These are phyloP conservation scores for Hemibagrus wyckioides DNA, from an alignment of 2,113 vertebrate species.

Conservation along the genomic window DNA sequence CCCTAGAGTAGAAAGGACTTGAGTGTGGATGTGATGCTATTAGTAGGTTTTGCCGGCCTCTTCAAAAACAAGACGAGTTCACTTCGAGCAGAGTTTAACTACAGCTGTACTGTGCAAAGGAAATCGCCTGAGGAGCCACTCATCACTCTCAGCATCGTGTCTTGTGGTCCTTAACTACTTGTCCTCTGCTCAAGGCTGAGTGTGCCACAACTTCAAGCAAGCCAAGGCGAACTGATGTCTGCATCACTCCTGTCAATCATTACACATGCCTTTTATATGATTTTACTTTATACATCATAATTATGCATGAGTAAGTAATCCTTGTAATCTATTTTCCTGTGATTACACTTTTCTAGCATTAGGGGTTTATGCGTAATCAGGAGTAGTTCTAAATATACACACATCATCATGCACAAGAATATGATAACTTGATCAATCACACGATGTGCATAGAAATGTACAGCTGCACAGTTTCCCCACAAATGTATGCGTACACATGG, in stretches of 20 bases:
- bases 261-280: not conserved
- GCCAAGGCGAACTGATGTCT: not conserved
- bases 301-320: not conserved
- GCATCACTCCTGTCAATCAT: not conserved
- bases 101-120: not conserved
- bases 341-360: not conserved
- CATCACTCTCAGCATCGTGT: not conserved
- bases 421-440: too few species aligned
- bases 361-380: not conserved
- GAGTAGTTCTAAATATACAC: not conserved
- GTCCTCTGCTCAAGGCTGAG: not conserved
- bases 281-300: too few species aligned
- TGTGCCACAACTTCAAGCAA: not conserved
- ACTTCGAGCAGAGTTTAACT: not conserved
- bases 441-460: too few species aligned
- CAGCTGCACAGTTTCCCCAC: too few species aligned
- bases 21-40: not conserved
- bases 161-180: not conserved
- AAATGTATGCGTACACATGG: too few species aligned
- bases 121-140: not conserved
- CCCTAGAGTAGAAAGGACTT: not conserved
- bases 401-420: not conserved
- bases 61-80: not conserved
- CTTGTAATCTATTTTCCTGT: not conserved
- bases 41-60: not conserved